Evolutionary conservation across 2,888 invertebrate species (phyloP), one percentile per base, ranked within the genome.

Genomic region (Eulithis prunata): DNA sequence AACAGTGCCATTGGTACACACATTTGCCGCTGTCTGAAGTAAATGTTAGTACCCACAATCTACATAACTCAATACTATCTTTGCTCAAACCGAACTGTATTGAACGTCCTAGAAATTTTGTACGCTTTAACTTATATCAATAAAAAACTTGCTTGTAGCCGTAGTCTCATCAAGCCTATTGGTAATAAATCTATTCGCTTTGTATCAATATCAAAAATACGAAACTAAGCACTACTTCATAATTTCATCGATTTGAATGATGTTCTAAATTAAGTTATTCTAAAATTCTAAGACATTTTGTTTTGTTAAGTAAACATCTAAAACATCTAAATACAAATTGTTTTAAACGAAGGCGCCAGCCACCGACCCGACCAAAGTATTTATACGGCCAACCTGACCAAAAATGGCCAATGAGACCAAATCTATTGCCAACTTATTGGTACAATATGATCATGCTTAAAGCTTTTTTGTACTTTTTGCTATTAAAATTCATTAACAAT

Each of bases 1-100:
- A 91, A 79, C 82, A 79, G 88, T 90, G 89, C 89, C 90, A 90
- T 89, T 83, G 84, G 82, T 77, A 75, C 82, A 78, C 72, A 74
- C 77, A 55, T 49, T 82, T 84, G 82, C 81, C 83, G 78, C 75
- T 74, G 64, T 67, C 73, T 64, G 70, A 75, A 36, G 14, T 49
- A 28, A 71, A 72, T 58, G 59, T 69, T 62, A 66, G 69, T 71
- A 72, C 65, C 66, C 73, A 14, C 38, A 72, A 72, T 64, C 66
- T 73, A 14, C 38, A 72, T 65, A 71, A 73, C 72, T 49, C 36
- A 8, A 75, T 68, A 72, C 67, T 69, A 57, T 66, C 43, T 62
- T 67, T 66, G 65, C 71, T 70, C 69, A 66, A 69, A 62, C 47
- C 21, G 10, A 59, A 52, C 13, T 62, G 21, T 66, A 59, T 62